phyloP scores from a whole-genome alignment of 2,888 invertebrate genomes.

The Lymantria dispar region DNA sequence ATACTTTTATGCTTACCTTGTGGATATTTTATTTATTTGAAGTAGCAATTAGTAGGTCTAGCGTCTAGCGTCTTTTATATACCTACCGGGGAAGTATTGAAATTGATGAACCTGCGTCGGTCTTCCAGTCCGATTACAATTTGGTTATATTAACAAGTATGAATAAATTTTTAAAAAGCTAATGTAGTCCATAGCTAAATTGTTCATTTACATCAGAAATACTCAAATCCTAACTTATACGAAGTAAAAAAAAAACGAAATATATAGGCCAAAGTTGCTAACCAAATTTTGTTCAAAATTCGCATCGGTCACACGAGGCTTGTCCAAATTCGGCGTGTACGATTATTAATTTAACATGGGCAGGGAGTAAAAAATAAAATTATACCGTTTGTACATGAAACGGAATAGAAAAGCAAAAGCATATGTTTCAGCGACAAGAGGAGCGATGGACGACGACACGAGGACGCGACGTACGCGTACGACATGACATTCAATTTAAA shows the following conservation, averaged over 20 bases:
- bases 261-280: constrained; percentile 21
- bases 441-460: constrained; percentile 58
- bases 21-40: too few relatives aligned
- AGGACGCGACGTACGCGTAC: constrained; percentile 49
- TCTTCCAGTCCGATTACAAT: too few relatives aligned
- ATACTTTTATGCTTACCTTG: too few relatives aligned
- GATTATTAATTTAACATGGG: constrained; percentile 37
- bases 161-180: too few relatives aligned
- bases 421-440: constrained; percentile 48
- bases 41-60: too few relatives aligned
- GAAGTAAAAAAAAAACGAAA: constrained; percentile 1
- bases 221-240: neutral
- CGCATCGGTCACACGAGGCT: constrained; percentile 22
- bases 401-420: constrained; percentile 50
- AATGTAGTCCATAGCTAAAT: too few relatives aligned
- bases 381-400: constrained; percentile 41
- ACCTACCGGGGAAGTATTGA: too few relatives aligned
- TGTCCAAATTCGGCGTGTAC: constrained; percentile 30
- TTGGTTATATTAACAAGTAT: too few relatives aligned
- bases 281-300: constrained; percentile 30
- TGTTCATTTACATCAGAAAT: too few relatives aligned
- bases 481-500: constrained; percentile 81
- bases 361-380: constrained; percentile 45
- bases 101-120: too few relatives aligned
- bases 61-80: too few relatives aligned